Base-by-base conservation (phyloP, 2,888 invertebrate genomes). In the Mylabris sibirica region DNA sequence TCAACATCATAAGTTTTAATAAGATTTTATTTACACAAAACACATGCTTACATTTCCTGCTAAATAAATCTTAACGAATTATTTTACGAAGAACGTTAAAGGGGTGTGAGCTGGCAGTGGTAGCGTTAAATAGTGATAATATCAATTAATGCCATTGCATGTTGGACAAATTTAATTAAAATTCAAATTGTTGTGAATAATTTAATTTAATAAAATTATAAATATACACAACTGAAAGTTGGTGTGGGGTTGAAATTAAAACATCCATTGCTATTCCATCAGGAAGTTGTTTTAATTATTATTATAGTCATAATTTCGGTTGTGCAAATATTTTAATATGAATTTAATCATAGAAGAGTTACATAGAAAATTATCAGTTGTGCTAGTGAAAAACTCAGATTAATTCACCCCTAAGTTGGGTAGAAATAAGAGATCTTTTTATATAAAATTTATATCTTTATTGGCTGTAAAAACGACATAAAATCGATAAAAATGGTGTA, bases 401-500 rank as follows among this genome's bases (percentile, higher is more conserved):
- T 30, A 6, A 30, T 30, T 30, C 30, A 3, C 30, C 30, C 30
- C 30, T 8, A 30, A 1, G 30, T 8, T 30, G 30, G 30, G 30
- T 30, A n/a, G 44, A 44, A 17, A 44, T 44, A 9, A 11, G 49
- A 49, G 2, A 8, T 49, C 30, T 11, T 49, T 49, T 9, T 20
- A 9, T 49, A 49, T 20, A n/a, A n/a, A 57, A 57, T 57, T 57
- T 14, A 57, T 57, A 26, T 26, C 57, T 57, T 57, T 57, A 57
- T 57, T 57, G 24, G 12, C 24, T 9, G 24, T 57, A 57, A 57
- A 53, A 57, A 57, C 14, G 26, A 2, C n/a, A 57, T 24, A 26
- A 57, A 57, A 57, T 57, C 57, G 14, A 57, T 57, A 26, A 26
- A 57, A 57, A 57, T 57, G 26, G 26, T 14, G 24, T 20, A 11